phyloP scores from a whole-genome alignment of 2,888 invertebrate genomes.

The Marronus borbonicus region DNA sequence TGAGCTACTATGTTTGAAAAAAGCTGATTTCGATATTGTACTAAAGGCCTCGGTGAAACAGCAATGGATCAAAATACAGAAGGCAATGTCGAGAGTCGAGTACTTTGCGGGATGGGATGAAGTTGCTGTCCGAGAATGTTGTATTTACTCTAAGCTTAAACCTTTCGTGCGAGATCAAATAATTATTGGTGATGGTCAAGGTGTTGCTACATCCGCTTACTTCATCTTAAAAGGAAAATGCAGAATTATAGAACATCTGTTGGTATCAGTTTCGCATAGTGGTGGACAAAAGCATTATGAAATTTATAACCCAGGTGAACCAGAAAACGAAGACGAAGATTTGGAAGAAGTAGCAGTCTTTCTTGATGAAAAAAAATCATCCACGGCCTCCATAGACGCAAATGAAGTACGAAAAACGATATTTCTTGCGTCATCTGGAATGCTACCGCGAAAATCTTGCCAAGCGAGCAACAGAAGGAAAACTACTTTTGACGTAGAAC shows the following conservation, averaged over 20 bases:
- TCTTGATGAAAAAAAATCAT: conserved; percentile 39
- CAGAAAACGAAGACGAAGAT: not conserved
- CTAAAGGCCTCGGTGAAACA: conserved; percentile 75
- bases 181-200: conserved; percentile 72
- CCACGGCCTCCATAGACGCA: conserved; percentile 3
- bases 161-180: conserved; percentile 74
- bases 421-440: not conserved
- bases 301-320: conserved; percentile 69
- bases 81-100: conserved; percentile 75
- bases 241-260: conserved; percentile 75
- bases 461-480: not conserved
- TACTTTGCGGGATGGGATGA: conserved; percentile 78
- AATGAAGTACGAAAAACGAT: conserved; percentile 15
- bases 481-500: not conserved
- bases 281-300: conserved; percentile 68
- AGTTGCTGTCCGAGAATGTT: conserved; percentile 76
- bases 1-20: conserved; percentile 77
- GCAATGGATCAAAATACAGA: conserved; percentile 76
- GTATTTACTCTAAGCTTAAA: conserved; percentile 77
- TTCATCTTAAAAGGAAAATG: conserved; percentile 75
- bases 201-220: conserved; percentile 69
- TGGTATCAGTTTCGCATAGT: conserved; percentile 68
- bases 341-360: not conserved
- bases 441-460: not conserved
- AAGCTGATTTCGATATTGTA: conserved; percentile 75